Evolutionary conservation across 2,113 vertebrate species (phyloP).

Genomic region (Bos javanicus): DNA sequence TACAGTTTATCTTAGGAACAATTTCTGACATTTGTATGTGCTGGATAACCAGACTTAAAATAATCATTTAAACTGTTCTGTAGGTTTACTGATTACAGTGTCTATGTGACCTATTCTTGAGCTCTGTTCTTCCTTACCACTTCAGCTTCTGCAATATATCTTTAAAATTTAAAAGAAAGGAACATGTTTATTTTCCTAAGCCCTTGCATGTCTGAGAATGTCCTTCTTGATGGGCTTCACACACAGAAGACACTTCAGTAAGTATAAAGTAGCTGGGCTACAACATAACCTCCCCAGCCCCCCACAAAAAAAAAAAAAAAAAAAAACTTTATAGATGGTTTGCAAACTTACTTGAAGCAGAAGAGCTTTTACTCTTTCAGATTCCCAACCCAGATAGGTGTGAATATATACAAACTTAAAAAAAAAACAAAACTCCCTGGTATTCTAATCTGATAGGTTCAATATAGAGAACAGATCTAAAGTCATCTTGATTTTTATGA

Average conservation of each 20-base stretch:
- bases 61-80: background rate
- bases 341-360: background rate
- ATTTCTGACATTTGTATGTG: background rate
- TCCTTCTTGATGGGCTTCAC: background rate
- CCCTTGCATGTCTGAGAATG: background rate
- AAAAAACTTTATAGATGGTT: background rate
- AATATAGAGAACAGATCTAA: background rate
- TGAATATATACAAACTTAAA: background rate
- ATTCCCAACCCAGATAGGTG: background rate
- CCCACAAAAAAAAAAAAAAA: too few species aligned
- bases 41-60: background rate
- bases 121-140: background rate
- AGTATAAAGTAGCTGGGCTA: background rate
- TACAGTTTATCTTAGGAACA: background rate
- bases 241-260: background rate
- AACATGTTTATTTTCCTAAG: background rate
- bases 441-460: background rate
- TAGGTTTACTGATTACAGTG: background rate
- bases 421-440: background rate
- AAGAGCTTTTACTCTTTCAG: background rate
- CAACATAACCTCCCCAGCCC: background rate
- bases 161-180: background rate
- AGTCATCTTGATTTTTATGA: background rate
- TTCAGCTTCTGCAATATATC: background rate
- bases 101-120: background rate